Base-by-base conservation (phyloP, 2,113 vertebrate genomes). In the Haemorhous mexicanus region DNA sequence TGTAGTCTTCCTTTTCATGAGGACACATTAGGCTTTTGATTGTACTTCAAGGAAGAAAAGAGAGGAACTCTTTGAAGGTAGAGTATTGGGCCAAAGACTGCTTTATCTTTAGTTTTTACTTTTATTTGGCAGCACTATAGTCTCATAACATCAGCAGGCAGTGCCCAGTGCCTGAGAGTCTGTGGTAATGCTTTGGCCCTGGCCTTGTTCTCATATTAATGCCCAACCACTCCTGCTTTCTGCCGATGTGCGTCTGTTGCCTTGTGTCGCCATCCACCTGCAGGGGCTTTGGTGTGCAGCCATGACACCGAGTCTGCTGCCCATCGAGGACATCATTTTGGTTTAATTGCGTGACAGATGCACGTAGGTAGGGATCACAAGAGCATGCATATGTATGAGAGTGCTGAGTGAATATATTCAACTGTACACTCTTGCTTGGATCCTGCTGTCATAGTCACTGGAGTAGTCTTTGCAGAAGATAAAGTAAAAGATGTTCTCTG, bases 261-360 rank as follows among this genome's bases (percentile, higher is more conserved):
- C 50, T 81, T 20, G 18, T 1, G 0, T 32, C 14, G 21, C 43
- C 55, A 16, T 70, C 49, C 32, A 37, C 41, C 63, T 49, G 58
- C 0, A 0, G 28, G 32, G 59, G 22, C 78, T 76, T 85, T 80
- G 82, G 49, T 49, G 37, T 66, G 74, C 63, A 84, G 62, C 56
- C 76, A 13, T 41, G 0, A 0, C 27, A 39, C 37, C 0, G 1
- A 47, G n/a, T 41, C 73, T 70, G 0, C 53, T 75, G 43, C 33
- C 28, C 66, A 58, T 41, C 4, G 11, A 90, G 61, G 43, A 58
- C 39, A 32, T 67, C 37, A 47, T 80, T 94, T 46, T 66, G 39
- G 14, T 89, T 81, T 90, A 70, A 90, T 44, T 91, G 59, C 87
- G 81, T 81, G 77, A 46, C 74, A 89, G 76, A 49, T 89, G 72